Conservation (phyloP, 2,113 vertebrate species). For the Furnarius figulus region DNA sequence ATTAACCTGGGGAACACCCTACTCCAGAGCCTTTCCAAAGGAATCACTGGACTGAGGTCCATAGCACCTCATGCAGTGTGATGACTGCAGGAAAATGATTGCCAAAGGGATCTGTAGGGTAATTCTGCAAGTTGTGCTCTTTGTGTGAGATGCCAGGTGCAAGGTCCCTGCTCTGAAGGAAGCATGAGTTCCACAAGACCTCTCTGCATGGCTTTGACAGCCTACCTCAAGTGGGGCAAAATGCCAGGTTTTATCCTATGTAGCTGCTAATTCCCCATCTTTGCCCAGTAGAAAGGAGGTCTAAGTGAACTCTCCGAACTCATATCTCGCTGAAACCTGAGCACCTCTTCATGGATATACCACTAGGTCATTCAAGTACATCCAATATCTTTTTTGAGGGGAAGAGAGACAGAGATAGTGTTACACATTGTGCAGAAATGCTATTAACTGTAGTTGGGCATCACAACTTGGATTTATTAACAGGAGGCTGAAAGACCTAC, state of each 20-base stretch:
- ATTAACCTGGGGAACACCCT: background rate
- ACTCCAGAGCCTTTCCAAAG: background rate
- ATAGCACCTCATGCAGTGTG: accelerated
- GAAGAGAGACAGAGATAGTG: slow-evolving; percentile 6
- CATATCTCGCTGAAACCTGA: slow-evolving; percentile 27
- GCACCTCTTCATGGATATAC: background rate
- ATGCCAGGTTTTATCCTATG: background rate
- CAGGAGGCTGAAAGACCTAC: background rate
- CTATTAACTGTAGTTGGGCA: slow-evolving; percentile 36
- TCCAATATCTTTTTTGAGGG: slow-evolving; percentile 30
- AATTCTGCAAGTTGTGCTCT: background rate
- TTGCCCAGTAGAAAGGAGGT: background rate
- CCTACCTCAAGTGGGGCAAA: background rate
- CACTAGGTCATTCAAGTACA: slow-evolving; percentile 41
- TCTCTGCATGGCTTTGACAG: background rate
- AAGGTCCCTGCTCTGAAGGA: background rate
- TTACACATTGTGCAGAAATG: slow-evolving; percentile 29
- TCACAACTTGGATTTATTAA: slow-evolving; percentile 39
- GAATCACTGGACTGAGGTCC: background rate
- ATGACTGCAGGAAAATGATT: background rate
- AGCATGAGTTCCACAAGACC: background rate
- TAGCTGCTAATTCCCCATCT: background rate
- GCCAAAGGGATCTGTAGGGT: background rate
- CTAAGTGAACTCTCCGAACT: background rate
- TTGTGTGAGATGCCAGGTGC: background rate